A percentile compares a stretch with the other conserved stretches of the same genome.
Conservation (phyloP, 2,797 vertebrate species). For the Erpetoichthys calabaricus region DNA sequence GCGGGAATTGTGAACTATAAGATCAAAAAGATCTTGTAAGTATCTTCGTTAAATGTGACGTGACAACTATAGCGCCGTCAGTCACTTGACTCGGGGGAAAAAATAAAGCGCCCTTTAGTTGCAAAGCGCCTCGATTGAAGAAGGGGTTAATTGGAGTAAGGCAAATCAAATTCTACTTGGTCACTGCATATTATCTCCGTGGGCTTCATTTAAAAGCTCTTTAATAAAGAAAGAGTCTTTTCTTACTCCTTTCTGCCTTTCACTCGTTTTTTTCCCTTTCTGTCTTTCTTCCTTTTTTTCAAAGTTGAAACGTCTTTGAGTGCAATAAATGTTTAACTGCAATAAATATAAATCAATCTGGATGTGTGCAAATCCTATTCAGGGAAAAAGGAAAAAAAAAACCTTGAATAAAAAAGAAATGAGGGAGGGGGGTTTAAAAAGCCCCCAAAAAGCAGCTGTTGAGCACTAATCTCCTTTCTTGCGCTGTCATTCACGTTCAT, state of each 20-base stretch:
- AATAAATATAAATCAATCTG: constrained; percentile 78
- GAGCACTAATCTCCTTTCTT: constrained; percentile 76
- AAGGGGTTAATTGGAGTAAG: constrained; percentile 66
- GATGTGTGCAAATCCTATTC: constrained; percentile 65
- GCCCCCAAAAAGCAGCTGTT: constrained; percentile 67
- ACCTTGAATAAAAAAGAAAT: constrained; percentile 49
- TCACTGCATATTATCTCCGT: constrained; percentile 62
- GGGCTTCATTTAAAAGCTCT: constrained; percentile 67
- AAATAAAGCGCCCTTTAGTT: constrained; percentile 43
- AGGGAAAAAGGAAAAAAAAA: constrained; percentile 49
- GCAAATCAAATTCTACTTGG: constrained; percentile 68
- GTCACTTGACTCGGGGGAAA: constrained; percentile 33
- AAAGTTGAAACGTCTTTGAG: constrained; percentile 42
- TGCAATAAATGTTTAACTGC: constrained; percentile 70
- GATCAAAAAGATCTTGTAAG: neutral
- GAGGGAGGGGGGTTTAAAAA: constrained; percentile 28
- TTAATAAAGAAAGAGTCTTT: constrained; percentile 60
- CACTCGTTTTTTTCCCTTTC: constrained; percentile 10
- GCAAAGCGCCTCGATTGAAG: constrained; percentile 42
- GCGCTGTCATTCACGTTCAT: constrained; percentile 73
- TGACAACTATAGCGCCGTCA: neutral
- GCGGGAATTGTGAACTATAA: no score
- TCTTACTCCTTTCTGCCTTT: constrained; percentile 39
- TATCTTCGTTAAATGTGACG: neutral
- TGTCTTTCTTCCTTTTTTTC: no score